Conservation (phyloP, 2,888 invertebrate species). For the Cephus runcator region DNA sequence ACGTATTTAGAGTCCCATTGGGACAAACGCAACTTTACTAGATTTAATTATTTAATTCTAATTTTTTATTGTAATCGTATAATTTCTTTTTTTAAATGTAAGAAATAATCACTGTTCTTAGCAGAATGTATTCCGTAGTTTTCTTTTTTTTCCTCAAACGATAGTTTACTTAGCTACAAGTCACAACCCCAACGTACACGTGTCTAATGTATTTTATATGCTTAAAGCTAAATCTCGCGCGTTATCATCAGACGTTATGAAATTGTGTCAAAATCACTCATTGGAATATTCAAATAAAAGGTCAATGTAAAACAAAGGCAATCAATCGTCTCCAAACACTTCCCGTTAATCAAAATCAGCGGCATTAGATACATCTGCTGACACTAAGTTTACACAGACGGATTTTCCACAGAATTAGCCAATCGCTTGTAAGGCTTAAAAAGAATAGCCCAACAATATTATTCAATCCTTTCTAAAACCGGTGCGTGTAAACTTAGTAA, state of each 20-base stretch:
- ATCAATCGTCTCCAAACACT: background rate
- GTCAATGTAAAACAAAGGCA: background rate
- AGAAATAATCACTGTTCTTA: background rate
- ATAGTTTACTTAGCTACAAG: background rate
- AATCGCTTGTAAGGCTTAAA: no score
- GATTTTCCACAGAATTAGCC: no score
- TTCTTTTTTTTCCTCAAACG: background rate
- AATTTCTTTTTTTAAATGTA: background rate
- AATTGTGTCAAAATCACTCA: background rate
- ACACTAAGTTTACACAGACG: no score
- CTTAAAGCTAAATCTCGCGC: background rate
- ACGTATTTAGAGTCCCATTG: background rate
- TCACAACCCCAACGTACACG: background rate
- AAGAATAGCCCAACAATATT: no score
- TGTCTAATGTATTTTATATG: background rate
- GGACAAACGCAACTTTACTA: background rate
- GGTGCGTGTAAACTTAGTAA: no score
- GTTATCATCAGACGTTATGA: background rate
- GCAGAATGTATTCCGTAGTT: background rate
- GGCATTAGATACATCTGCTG: background rate
- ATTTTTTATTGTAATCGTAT: background rate
- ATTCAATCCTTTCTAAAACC: no score
- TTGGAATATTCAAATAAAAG: background rate
- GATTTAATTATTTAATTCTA: background rate
- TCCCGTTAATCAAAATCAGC: background rate